Conservation (phyloP, 1,140 invertebrate genomes). For the Procambarus virginalis region DNA sequence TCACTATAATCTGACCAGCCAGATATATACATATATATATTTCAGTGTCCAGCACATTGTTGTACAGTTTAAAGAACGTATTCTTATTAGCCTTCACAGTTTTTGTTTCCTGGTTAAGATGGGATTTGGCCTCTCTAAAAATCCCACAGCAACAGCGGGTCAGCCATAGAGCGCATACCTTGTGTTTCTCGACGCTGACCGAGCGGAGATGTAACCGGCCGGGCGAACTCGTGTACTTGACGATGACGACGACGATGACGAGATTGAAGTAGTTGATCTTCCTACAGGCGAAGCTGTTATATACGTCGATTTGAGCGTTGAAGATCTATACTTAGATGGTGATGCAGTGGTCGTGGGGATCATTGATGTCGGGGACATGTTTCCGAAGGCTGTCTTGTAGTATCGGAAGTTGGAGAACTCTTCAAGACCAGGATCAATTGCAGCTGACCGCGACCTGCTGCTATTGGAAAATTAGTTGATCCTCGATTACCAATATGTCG, state of each 20-base stretch:
- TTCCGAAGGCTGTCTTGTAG: slow-evolving; percentile 68
- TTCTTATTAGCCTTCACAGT: not conserved
- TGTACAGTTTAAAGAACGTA: not conserved
- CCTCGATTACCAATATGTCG: slow-evolving; percentile 21
- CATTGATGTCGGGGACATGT: not conserved
- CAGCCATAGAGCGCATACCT: slow-evolving; percentile 53
- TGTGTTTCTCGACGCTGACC: slow-evolving; percentile 59
- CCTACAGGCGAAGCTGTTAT: not conserved
- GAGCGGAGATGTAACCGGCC: slow-evolving; percentile 27
- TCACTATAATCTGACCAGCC: slow-evolving; percentile 2
- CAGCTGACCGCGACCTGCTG: not conserved
- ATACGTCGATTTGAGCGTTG: not conserved
- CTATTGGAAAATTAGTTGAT: not conserved
- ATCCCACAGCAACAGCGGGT: not conserved
- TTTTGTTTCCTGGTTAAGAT: not conserved
- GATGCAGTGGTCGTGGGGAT: not conserved
- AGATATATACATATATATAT: not conserved
- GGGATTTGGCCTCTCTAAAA: not conserved
- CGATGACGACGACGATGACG: too few relatives aligned
- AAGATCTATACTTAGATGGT: not conserved
- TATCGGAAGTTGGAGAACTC: slow-evolving; percentile 69
- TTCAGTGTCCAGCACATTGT: not conserved
- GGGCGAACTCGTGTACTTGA: slow-evolving; percentile 36
- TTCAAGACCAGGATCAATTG: slow-evolving; percentile 37
- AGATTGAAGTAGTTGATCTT: not conserved